phyloP scores from a whole-genome alignment of 2,888 invertebrate genomes.

The Rhagonycha lutea region DNA sequence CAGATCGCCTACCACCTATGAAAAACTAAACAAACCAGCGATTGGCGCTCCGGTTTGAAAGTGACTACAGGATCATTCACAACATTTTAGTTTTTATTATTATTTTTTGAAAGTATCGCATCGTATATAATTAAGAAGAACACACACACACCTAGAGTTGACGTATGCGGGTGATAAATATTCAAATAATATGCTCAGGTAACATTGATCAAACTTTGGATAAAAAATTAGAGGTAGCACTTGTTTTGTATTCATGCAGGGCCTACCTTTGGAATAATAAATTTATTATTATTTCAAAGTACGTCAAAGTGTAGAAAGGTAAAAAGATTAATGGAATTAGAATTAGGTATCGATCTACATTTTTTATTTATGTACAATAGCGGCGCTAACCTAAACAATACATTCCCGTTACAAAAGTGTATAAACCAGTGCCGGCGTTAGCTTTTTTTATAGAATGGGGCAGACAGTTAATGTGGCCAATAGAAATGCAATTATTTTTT shows the following conservation, averaged over 20 bases:
- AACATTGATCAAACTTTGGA: not conserved
- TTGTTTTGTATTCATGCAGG: not conserved
- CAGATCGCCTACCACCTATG: not conserved
- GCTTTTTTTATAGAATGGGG: no score
- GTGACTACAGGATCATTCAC: not conserved
- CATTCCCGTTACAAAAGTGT: no score
- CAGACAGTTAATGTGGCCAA: no score
- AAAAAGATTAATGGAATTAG: not conserved
- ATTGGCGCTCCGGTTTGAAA: not conserved
- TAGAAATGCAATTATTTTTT: no score
- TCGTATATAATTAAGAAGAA: no score
- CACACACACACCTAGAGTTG: no score
- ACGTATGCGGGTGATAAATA: no score
- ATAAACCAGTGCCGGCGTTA: no score
- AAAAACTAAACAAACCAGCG: not conserved
- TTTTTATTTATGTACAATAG: not conserved
- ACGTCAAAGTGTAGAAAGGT: not conserved
- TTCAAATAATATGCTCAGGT: not conserved
- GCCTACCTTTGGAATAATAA: not conserved
- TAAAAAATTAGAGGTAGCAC: no score
- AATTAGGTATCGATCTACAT: not conserved
- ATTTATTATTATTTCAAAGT: not conserved
- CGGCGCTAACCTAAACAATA: no score
- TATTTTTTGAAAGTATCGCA: no score
- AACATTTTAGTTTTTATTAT: not conserved